Evolutionary conservation across 2,797 vertebrate species (phyloP), one percentile per base, ranked within the genome.

Genomic region (Xiphophorus birchmanni): DNA sequence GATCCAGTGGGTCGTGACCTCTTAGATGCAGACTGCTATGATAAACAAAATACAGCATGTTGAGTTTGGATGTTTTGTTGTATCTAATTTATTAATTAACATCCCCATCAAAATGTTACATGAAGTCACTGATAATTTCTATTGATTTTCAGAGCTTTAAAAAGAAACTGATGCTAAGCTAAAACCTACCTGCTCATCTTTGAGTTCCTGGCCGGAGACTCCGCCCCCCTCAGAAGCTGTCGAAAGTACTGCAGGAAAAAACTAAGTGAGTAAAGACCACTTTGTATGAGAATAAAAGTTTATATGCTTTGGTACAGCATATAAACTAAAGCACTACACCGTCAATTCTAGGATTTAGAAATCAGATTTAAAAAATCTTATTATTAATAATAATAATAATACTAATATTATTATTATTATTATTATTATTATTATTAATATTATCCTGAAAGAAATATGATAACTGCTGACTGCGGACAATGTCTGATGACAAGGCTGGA

Each of bases 151-250:
- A 40, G 21, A 69, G 17, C 8, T 37, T 9, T 37, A 9, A 37
- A 65, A 37, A 65, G 35, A 37, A 63, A 69, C 4, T 23, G 65
- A 69, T 26, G 26, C 1, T 50, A 23, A 56, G 84, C 42, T 32
- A 50, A 83, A 69, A 80, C 81, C 32, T 91, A 99, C 98, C 98
- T 98, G 96, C 96, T 99, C 92, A 97, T 97, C 89, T 96, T 99
- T 3, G 97, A 99, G 90, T 97, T 99, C 84, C 98, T 97, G 35
- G 97, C 97, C 69, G 98, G 98, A 74, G 98, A 99, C 91, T 99
- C 98, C 32, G 98, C 97, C 86, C 98, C 98, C 95, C 97, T 95
- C 85, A 99, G 94, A 86, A 99, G 97, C 87, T 99, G 97, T 12
- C 97, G 96, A 93, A 99, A 99, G 93, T 99, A 99, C 98, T 99